phyloP scores from a whole-genome alignment of 2,113 vertebrate genomes.

The Spea bombifrons region DNA sequence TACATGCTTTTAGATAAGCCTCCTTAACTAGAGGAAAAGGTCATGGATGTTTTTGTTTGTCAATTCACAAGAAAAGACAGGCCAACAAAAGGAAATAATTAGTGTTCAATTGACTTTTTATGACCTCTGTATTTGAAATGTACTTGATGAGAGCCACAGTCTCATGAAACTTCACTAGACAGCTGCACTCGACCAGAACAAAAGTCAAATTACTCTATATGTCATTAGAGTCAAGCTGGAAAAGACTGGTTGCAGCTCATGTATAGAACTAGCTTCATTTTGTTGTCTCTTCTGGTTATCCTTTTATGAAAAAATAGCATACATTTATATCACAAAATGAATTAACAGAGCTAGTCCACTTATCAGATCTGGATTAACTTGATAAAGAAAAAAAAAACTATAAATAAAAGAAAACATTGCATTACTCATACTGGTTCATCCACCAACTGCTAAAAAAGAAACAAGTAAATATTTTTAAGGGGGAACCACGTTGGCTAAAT shows the following conservation, averaged over 20 bases:
- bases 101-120: conserved; percentile 29
- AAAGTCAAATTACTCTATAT: conserved; percentile 51
- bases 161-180: conserved; percentile 51
- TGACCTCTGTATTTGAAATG: conserved; percentile 19
- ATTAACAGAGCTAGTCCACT: no score
- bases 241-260: conserved; percentile 52
- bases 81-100: conserved; percentile 28
- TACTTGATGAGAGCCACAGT: neutral
- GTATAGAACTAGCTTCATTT: conserved; percentile 28
- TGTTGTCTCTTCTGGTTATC: no score
- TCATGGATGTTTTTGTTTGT: conserved; percentile 18
- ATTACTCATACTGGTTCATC: no score
- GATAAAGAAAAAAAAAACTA: no score
- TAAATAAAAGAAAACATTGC: no score
- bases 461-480: no score
- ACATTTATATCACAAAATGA: no score
- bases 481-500: no score
- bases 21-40: conserved; percentile 10
- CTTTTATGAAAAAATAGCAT: no score
- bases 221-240: conserved; percentile 50
- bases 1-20: neutral
- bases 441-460: no score
- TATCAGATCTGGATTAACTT: no score
- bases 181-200: conserved; percentile 54
- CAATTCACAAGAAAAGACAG: neutral